Base-by-base conservation (phyloP, 2,113 vertebrate species). In the Heterocephalus glaber region DNA sequence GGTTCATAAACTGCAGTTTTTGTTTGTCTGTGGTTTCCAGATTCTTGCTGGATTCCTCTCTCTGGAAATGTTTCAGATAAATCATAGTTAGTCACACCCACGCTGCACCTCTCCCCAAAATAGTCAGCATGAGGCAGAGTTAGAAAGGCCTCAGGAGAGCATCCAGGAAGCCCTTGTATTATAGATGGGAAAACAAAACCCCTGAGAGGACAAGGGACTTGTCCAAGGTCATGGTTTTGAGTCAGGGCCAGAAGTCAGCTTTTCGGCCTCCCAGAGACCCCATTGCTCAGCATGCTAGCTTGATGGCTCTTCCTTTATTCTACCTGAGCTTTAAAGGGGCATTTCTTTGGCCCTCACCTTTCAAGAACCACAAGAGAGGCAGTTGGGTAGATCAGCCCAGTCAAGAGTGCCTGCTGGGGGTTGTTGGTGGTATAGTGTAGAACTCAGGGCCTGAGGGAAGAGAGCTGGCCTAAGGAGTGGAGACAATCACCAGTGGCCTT, bases 211-310 rank as follows among this genome's bases (percentile, higher is more conserved):
- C 41, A 92, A 44, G 86, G 91, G 95, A 93, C 89, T 96, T 86
- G 74, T 90, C 93, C 94, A 92, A 96, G 91, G 90, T 94, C 93
- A 60, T 28, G 61, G 65, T 81, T 95, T 93, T 97, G 92, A 95
- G 41, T 88, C 22, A 58, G 65, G 49, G 87, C 84, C 93, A 88
- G 60, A 93, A 86, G 49, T 92, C 87, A 97, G 82, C 13, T 84
- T 38, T 84, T 54, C 16, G 26, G 26, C n/a, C 65, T 95, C 47
- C 56, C 17, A 49, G 17, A 2, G 28, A 22, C 44, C 68, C 22
- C 38, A 77, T 5, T 3, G 26, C 65, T 93, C 76, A 33, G 60
- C 65, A 70, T 30, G 11, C 38, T 84, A 35, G 56, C 10, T 74
- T 86, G 12, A 16, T 38, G 52, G 9, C 9, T 76, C 44, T 35